These are phyloP conservation scores for Physeter macrocephalus DNA, from an alignment of 2,113 vertebrate species.

Conservation along the genomic window DNA sequence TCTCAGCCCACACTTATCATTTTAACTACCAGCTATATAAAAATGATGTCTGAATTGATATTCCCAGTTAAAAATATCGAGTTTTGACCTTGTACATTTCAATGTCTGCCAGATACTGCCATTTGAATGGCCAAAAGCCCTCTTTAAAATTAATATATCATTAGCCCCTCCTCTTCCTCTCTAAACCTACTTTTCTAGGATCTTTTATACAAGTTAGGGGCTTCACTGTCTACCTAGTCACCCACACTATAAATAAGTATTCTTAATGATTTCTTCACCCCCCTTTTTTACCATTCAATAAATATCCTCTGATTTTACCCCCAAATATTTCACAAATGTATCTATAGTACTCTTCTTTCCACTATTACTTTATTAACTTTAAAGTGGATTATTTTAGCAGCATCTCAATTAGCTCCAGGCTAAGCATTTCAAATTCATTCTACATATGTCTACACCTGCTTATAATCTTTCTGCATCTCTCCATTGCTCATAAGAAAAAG, in stretches of 20 bases:
- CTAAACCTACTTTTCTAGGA: neutral
- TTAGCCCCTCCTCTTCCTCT: neutral
- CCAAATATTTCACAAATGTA: neutral
- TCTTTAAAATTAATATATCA: neutral
- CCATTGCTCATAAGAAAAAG: neutral
- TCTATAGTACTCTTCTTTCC: neutral
- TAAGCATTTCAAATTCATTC: neutral
- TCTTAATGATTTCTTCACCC: neutral
- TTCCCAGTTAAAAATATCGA: neutral
- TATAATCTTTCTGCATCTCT: neutral
- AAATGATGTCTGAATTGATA: neutral
- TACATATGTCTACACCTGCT: neutral
- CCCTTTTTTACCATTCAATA: neutral
- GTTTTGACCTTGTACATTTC: neutral
- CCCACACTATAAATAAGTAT: neutral
- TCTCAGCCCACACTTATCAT: neutral
- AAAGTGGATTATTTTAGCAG: neutral
- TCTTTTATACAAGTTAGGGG: neutral
- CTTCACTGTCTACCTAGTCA: neutral
- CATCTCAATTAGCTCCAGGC: neutral
- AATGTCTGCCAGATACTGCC: neutral
- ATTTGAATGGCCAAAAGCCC: neutral
- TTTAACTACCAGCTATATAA: neutral
- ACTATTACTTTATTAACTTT: neutral
- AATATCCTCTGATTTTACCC: neutral